Evolutionary conservation across 2,888 invertebrate genomes (phyloP), one percentile per base, ranked within the genome.

Genomic region (Parnassius apollo): DNA sequence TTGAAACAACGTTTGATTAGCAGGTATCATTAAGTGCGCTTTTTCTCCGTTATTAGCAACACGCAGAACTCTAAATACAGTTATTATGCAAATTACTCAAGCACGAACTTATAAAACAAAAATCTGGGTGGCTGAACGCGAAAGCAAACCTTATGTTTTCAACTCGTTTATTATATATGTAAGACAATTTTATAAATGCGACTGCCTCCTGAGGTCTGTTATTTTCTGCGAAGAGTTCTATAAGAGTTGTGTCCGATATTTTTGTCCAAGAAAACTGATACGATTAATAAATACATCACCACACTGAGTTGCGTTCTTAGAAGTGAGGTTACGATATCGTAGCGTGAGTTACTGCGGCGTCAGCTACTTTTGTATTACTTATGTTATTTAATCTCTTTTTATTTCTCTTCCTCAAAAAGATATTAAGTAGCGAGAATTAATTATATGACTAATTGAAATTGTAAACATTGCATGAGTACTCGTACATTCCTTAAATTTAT

Each of bases 231-330:
- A 60, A 64, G 35, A 59, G 53, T 42, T 57, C 58, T 52, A 63
- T 58, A 61, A 35, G 42, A 25, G 57, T 46, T 51, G 55, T 46
- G 52, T 57, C 57, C 25, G 55, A 63, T 59, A 59, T 60, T 60
- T 60, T 64, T 57, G 48, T 64, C 72, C 70, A 66, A 76, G 82
- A 81, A 86, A 88, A 78, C 73, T 82, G 89, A 90, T 89, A 86
- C 83, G 81, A 79, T 82, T 81, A 84, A 85, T 90, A 89, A 89
- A 88, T 86, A 87, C 81, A 84, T 85, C 79, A 79, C 76, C 80
- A 82, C 83, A 81, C 83, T 79, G 81, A 77, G 82, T 85, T 80
- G 85, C 83, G 77, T 90, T 89, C 91, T 81, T 76, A 86, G 88
- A 90, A 90, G 69, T 77, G 77, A 74, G 74, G 71, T 65, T 64